Percentiles rank a stretch among this genome's conserved stretches.
These are phyloP conservation scores for Felis chaus DNA, from an alignment of 2,113 vertebrate genomes.

Conservation along the genomic window DNA sequence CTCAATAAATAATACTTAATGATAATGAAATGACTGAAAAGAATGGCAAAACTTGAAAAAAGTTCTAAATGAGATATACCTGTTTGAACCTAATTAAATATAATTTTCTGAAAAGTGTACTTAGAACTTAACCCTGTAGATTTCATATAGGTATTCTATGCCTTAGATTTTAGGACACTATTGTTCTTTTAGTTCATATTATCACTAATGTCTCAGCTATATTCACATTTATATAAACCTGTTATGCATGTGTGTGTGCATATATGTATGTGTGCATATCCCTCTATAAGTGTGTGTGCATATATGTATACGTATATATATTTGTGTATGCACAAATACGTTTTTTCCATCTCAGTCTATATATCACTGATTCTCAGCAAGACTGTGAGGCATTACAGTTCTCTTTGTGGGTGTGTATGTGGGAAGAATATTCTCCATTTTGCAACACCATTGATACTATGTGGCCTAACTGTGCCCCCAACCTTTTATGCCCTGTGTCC, in stretches of 20 bases:
- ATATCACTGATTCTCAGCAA: neutral
- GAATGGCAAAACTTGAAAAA: neutral
- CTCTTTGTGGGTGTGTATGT: neutral
- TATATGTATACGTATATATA: neutral
- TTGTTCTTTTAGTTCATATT: neutral
- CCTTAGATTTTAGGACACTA: neutral
- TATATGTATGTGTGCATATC: neutral
- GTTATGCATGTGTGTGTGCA: neutral
- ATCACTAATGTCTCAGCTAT: neutral
- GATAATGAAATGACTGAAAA: conserved; percentile 1
- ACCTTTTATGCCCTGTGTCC: neutral
- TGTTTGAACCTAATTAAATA: neutral
- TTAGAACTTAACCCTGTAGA: neutral
- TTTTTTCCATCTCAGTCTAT: neutral
- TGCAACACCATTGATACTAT: neutral
- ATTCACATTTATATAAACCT: neutral
- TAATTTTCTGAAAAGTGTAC: neutral
- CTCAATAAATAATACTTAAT: conserved; percentile 57
- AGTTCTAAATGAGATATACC: neutral
- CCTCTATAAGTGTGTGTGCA: neutral
- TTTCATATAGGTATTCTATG: neutral
- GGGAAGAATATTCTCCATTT: neutral
- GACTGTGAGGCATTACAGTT: neutral
- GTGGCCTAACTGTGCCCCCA: neutral
- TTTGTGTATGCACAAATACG: neutral